Base-by-base conservation (phyloP, 2,797 vertebrate species). In the Anabacerthia variegaticeps region DNA sequence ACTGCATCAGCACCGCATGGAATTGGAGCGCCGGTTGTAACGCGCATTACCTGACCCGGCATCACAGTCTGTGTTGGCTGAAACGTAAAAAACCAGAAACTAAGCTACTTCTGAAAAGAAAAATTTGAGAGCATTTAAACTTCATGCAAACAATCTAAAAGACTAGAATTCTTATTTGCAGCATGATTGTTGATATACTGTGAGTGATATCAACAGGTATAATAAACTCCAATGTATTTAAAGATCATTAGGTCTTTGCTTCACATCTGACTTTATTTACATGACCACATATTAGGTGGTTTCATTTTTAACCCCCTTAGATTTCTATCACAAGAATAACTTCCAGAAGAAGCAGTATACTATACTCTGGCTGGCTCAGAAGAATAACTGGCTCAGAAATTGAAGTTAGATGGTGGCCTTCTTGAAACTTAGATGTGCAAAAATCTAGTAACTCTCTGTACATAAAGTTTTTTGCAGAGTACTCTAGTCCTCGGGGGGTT, bases 31-130 rank as follows among this genome's bases (percentile, higher is more conserved):
- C 99, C 99, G 1, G 99, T 99, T 73, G 99, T 99, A 95, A 99
- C 99, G 43, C 99, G 98, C 99, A 99, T 99, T 97, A 99, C 99
- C 97, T 99, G 99, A 89, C 99, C 99, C 41, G 99, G 99, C 99
- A 99, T 99, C 96, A 99, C 99, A 62, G 99, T 99, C 93, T 99
- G 99, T 94, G 98, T 99, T 58, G 99, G 99, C 99, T 99, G 96
- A 79, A 97, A 97, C 97, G 92, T 13, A 89, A 88, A 32, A 16
- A 73, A 32, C 0, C 15, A 39, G 39, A 69, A 69, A 71, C 49
- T n/a, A 44, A 74, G 43, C 61, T 52, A 26, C 17, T 89, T 84
- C 34, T 59, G 44, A 34, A n/a, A 82, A 86, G 17, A 87, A 83
- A 65, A 32, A 69, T 7, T 22, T 89, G 39, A 79, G 71, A 59